Evolutionary conservation across 2,797 vertebrate species (phyloP).

Genomic region (Spinus pinus): DNA sequence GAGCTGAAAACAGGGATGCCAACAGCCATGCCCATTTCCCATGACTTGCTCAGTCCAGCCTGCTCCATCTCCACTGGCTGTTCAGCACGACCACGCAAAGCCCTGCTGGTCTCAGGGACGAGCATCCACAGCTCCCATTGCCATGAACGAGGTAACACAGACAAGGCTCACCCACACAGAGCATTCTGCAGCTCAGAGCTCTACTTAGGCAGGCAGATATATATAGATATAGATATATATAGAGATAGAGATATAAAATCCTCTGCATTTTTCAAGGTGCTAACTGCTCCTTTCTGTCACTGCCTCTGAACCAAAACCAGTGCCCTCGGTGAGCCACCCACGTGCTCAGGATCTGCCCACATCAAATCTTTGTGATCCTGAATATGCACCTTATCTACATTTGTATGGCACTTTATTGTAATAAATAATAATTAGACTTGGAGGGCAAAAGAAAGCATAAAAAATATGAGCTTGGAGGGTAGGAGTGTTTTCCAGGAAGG

Average conservation of each 20-base stretch:
- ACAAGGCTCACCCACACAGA: background rate
- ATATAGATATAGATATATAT: background rate
- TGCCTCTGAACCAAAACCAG: background rate
- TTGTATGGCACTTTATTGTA: background rate
- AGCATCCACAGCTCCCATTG: background rate
- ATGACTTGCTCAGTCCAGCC: background rate
- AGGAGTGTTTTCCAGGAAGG: conserved; percentile 13
- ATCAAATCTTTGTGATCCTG: background rate
- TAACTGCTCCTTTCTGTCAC: background rate
- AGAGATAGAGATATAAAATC: background rate
- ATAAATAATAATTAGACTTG: background rate
- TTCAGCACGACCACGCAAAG: rapidly evolving
- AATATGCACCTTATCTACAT: background rate
- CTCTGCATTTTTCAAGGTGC: background rate
- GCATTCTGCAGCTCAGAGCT: background rate
- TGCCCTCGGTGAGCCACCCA: background rate
- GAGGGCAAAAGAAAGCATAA: background rate
- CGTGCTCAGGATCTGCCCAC: background rate
- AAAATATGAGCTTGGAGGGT: background rate
- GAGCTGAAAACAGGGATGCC: background rate
- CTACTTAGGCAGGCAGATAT: background rate
- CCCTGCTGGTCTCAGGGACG: rapidly evolving
- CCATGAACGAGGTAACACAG: background rate
- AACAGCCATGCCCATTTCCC: background rate
- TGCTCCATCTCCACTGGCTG: background rate